phyloP scores from a whole-genome alignment of 1,140 invertebrate genomes.

The Anastrepha ludens region DNA sequence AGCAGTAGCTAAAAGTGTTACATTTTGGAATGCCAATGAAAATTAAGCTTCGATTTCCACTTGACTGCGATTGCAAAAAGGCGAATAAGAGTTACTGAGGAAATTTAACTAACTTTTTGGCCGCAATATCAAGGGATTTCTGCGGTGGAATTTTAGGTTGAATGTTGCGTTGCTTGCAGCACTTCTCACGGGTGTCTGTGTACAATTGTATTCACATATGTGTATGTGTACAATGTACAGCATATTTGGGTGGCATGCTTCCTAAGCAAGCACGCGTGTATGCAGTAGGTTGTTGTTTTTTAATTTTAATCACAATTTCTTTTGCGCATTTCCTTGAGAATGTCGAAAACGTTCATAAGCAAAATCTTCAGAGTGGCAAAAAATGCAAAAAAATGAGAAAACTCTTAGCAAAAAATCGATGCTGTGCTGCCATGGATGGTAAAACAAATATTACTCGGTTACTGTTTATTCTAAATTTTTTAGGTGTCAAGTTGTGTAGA shows the following conservation, averaged over 20 bases:
- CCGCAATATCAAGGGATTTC: neutral
- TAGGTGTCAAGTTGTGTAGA: no score
- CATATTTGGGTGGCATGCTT: no score
- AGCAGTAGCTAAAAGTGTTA: neutral
- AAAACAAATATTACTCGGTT: no score
- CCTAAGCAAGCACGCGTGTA: neutral
- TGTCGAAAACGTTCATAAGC: neutral
- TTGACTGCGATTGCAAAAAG: neutral
- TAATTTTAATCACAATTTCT: neutral
- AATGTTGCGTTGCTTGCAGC: no score
- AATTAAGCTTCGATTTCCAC: neutral
- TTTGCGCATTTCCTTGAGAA: neutral
- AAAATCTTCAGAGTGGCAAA: neutral
- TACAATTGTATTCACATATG: neutral
- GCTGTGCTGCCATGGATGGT: neutral
- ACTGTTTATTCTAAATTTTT: no score
- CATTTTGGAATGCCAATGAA: neutral
- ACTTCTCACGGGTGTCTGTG: neutral
- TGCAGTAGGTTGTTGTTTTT: neutral
- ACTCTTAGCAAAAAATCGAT: constrained; percentile 14
- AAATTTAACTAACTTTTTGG: constrained; percentile 28
- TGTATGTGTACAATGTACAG: no score
- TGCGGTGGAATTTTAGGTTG: neutral
- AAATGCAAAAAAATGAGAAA: neutral
- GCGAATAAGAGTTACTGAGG: neutral